A percentile compares a stretch with the other conserved stretches of the same genome.
These are phyloP conservation scores for Idaea dimidiata DNA, from an alignment of 2,888 invertebrate species.

Conservation along the genomic window DNA sequence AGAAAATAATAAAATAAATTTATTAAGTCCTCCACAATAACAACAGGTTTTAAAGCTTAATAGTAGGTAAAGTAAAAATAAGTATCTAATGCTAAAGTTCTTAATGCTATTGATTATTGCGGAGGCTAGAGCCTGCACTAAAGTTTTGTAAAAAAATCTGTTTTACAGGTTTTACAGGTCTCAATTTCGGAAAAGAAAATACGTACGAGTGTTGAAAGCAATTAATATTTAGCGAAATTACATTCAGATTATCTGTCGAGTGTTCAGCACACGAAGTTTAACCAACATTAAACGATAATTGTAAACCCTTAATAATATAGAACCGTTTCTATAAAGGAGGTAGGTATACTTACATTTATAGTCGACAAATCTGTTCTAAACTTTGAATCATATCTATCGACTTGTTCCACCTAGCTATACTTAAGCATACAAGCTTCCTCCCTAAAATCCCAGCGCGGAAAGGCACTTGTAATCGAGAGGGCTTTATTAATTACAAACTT, in stretches of 20 bases:
- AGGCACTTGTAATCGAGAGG: conserved; percentile 79
- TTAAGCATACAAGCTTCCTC: conserved; percentile 33
- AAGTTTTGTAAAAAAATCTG: too few species aligned
- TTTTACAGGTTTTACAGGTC: too few species aligned
- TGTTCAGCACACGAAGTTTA: neutral
- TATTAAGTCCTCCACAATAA: too few species aligned
- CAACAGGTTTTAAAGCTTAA: too few species aligned
- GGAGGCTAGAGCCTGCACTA: too few species aligned
- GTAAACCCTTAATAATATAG: conserved; percentile 1
- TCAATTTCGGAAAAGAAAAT: too few species aligned
- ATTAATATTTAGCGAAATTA: neutral
- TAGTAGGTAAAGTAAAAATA: too few species aligned
- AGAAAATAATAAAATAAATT: too few species aligned
- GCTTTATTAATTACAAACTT: conserved; percentile 81
- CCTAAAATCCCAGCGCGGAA: conserved; percentile 63
- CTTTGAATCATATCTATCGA: neutral
- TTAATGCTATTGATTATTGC: too few species aligned
- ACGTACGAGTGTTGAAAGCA: neutral
- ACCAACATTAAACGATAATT: neutral
- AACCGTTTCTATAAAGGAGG: neutral
- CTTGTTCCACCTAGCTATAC: neutral
- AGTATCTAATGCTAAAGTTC: too few species aligned
- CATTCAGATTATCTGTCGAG: neutral
- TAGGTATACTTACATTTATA: neutral
- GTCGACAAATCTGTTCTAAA: neutral